Evolutionary conservation across 2,797 vertebrate species (phyloP), one percentile per base, ranked within the genome.

Genomic region (Sebastes iracundus): DNA sequence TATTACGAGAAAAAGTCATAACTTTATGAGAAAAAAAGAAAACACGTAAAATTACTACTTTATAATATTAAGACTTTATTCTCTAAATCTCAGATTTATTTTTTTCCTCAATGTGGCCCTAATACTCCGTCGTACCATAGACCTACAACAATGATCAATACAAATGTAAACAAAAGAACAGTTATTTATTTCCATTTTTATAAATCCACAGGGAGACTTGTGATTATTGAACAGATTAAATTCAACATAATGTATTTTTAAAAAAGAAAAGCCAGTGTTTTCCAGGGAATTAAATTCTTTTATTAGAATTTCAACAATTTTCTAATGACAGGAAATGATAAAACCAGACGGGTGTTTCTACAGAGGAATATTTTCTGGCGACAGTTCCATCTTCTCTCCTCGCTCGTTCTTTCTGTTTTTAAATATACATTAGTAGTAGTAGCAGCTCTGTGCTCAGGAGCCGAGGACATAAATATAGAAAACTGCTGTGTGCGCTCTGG

Each of bases 391-490:
- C 30, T 42, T 55, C 62, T 75, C 42, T 66, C 65, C 75, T 60
- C 18, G 14, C 46, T 67, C 32, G 52, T 72, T 65, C 13, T 56
- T 33, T 71, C n/a, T 28, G 46, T 78, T 73, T 66, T 81, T 77
- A 87, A 92, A 92, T 92, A 90, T 87, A 92, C 86, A 94, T n/a
- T 65, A 84, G 70, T 70, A 81, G 76, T 35, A 83, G 76, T 35
- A 84, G 79, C 80, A 72, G 83, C 79, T 58, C 74, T 60, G 55
- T 14, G 61, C 27, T 73, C 49, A 85, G 55, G 59, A 74, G 82
- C 82, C 2, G 33, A 84, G 70, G 38, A 90, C 93, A 92, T 92
- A 94, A 94, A 94, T 94, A 94, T 87, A 92, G 91, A 92, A 93
- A 92, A 85, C 86, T 90, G 90, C 76, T 59, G 83, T 72, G 78